These are phyloP conservation scores for Lucilia cuprina DNA, from an alignment of 1,140 invertebrate species.

Conservation along the genomic window DNA sequence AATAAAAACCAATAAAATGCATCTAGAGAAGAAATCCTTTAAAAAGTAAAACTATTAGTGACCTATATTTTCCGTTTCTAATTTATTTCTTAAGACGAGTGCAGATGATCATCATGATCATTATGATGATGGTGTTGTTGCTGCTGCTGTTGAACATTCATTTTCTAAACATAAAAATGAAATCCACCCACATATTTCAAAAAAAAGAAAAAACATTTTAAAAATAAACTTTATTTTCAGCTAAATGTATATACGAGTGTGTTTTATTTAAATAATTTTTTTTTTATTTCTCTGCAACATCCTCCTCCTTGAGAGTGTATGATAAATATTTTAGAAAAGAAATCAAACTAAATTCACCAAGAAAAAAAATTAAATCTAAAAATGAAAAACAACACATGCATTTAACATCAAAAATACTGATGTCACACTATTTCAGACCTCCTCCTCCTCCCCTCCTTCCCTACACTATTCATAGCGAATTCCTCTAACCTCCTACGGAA, in stretches of 20 bases:
- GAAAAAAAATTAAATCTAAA: background rate
- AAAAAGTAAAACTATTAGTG: background rate
- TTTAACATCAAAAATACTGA: too few species aligned
- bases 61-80: background rate
- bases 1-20: background rate
- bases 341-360: background rate
- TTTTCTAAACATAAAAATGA: background rate
- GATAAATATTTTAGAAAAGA: background rate
- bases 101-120: too few species aligned
- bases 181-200: background rate
- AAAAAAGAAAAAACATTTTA: background rate
- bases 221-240: slow-evolving; percentile 8
- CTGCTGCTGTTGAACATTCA: background rate
- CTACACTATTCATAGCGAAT: background rate
- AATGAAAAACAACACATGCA: slow-evolving; percentile 3
- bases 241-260: background rate
- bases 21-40: background rate
- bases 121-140: too few species aligned
- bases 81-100: too few species aligned
- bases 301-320: slow-evolving; percentile 21
- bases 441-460: background rate
- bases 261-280: background rate
- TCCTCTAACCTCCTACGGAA: background rate
- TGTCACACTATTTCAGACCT: background rate
- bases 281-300: slow-evolving; percentile 11